Conservation (phyloP, 2,113 vertebrate species). For the Lepisosteus oculatus region DNA sequence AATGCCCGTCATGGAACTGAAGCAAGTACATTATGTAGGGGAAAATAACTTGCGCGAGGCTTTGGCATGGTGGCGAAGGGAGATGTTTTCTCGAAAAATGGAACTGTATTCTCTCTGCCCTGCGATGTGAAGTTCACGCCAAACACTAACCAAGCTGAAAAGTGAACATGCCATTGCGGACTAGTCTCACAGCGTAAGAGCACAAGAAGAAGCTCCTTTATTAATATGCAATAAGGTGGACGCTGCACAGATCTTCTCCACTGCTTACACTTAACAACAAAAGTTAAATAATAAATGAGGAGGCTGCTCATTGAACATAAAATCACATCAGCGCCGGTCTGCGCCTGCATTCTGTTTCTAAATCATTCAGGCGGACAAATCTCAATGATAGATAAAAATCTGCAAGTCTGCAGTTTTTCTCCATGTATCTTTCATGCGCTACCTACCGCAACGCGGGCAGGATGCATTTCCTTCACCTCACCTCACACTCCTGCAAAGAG, state of each 20-base stretch:
- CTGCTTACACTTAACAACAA: conserved; percentile 22
- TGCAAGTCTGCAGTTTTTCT: conserved; percentile 60
- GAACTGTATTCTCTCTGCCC: too few relatives aligned
- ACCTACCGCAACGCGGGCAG: conserved; percentile 1
- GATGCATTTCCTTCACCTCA: conserved; percentile 5
- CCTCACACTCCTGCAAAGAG: conserved; percentile 4
- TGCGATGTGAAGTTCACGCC: too few relatives aligned
- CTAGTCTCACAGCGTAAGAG: not conserved
- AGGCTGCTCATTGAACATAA: conserved; percentile 14
- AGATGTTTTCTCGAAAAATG: too few relatives aligned
- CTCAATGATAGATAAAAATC: conserved; percentile 53
- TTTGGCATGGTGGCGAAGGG: too few relatives aligned
- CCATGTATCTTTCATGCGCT: conserved; percentile 37
- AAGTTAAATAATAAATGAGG: conserved; percentile 26
- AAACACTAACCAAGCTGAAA: too few relatives aligned
- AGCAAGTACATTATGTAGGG: too few relatives aligned
- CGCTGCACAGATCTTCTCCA: conserved; percentile 14
- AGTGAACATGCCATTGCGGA: too few relatives aligned
- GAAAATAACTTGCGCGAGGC: too few relatives aligned
- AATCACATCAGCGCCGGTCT: conserved; percentile 1
- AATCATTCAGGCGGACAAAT: conserved; percentile 60
- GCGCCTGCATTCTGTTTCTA: conserved; percentile 43
- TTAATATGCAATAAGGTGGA: conserved; percentile 37
- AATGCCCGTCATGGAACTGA: too few relatives aligned
- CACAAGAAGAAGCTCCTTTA: conserved; percentile 22